These are phyloP conservation scores for Acrobasis suavella DNA, from an alignment of 2,888 invertebrate genomes.

Conservation along the genomic window DNA sequence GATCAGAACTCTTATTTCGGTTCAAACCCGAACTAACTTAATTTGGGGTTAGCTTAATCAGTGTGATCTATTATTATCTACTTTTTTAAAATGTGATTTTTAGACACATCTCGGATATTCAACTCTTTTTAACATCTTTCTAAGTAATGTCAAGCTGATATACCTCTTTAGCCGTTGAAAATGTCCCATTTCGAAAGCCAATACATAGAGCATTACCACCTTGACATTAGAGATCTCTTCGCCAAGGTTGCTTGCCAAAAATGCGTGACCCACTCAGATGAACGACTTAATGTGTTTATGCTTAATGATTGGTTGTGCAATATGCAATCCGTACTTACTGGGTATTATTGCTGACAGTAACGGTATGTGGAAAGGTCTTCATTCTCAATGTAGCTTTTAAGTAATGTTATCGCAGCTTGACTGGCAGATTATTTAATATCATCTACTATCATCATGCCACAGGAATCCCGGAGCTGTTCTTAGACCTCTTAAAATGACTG, in stretches of 20 bases:
- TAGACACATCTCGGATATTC: too few species aligned
- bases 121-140: too few species aligned
- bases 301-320: conserved; percentile 3
- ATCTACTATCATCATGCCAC: too few species aligned
- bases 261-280: neutral
- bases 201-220: neutral
- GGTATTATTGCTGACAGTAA: neutral
- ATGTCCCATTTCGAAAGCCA: neutral
- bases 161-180: neutral
- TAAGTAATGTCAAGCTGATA: neutral
- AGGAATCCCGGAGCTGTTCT: too few species aligned
- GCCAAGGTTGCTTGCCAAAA: conserved; percentile 14
- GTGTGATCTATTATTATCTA: too few species aligned
- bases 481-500: too few species aligned
- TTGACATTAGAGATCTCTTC: conserved; percentile 16
- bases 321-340: neutral
- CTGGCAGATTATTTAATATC: too few species aligned
- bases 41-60: too few species aligned
- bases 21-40: too few species aligned
- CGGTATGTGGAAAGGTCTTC: neutral
- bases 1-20: too few species aligned
- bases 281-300: neutral
- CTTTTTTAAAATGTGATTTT: too few species aligned
- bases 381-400: neutral
- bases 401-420: too few species aligned